Base-by-base conservation (phyloP, 2,113 vertebrate genomes). In the Cyphomyrus plagiostoma region DNA sequence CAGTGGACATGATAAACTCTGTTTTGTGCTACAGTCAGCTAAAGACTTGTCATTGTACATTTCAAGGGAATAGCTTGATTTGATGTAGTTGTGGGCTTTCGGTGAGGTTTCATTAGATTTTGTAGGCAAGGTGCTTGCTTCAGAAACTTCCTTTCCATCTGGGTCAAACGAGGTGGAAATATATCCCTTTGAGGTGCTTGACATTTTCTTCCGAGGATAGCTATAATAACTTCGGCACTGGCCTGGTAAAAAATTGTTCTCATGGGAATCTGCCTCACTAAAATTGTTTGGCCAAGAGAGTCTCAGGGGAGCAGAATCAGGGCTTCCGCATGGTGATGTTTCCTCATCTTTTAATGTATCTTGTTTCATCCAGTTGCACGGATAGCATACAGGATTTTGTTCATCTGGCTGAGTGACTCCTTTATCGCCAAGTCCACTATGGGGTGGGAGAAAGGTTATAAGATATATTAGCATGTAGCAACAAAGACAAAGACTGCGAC, bases 281-380 rank as follows among this genome's bases (percentile, higher is more conserved):
- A 97, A 97, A 93, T 96, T 95, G 90, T 98, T 98, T 45, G 98
- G 98, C 98, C 98, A 99, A 0, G 98, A 99, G 83, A 98, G 94
- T 87, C 98, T 95, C 0, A 95, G 96, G 89, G 97, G 94, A 88
- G 96, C 93, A 3, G 93, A 90, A 30, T 98, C 96, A 0, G 96
- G 94, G 84, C 93, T 97, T 87, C 94, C 94, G 26, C 95, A 93
- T 21, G 96, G 93, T 84, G 95, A 93, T 2, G 88, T 82, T 70
- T 89, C 95, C 39, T 94, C 93, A 17, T 94, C 93, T 90, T 98
- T 96, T 89, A 91, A 91, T 89, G 94, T 91, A 88, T 95, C 95
- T 0, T 93, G 92, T 90, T 96, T 96, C 88, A 92, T 92, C 92
- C 96, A 95, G 93, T 90, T 96, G 88, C 98, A 99, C 0, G 98